These are phyloP conservation scores for Morone saxatilis DNA, from an alignment of 2,113 vertebrate genomes.

Conservation along the genomic window DNA sequence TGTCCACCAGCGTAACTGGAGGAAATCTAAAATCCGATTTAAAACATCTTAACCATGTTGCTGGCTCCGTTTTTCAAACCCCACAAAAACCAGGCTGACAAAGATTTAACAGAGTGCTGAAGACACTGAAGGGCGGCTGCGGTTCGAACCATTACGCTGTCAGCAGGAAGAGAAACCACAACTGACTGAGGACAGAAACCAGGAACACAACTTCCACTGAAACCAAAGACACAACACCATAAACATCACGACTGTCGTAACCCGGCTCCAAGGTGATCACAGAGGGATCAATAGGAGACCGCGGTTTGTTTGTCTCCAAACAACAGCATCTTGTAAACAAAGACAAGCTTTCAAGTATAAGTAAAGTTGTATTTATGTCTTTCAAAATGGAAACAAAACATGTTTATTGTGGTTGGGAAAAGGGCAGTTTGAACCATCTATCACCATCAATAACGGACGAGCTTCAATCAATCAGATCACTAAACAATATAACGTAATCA, in stretches of 20 bases:
- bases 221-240: background rate
- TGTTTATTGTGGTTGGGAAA: too few relatives aligned
- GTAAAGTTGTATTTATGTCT: too few relatives aligned
- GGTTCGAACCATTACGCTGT: background rate
- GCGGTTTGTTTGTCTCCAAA: too few relatives aligned
- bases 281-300: too few relatives aligned
- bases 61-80: background rate
- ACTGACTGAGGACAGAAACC: conserved; percentile 7
- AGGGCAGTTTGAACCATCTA: too few relatives aligned
- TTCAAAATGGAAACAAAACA: too few relatives aligned
- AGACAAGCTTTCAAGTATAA: too few relatives aligned
- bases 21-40: background rate
- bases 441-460: too few relatives aligned
- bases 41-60: conserved; percentile 14
- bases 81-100: conserved; percentile 9
- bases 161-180: conserved; percentile 11
- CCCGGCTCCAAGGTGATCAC: background rate
- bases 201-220: conserved; percentile 1
- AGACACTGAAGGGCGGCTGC: conserved; percentile 13
- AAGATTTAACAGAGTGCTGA: conserved; percentile 10
- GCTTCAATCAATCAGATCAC: too few relatives aligned
- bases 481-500: too few relatives aligned
- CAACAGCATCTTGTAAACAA: too few relatives aligned
- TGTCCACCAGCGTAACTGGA: background rate
- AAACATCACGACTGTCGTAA: background rate